These are phyloP conservation scores for Bombyx mandarina DNA, from an alignment of 1,140 invertebrate genomes.

Conservation along the genomic window DNA sequence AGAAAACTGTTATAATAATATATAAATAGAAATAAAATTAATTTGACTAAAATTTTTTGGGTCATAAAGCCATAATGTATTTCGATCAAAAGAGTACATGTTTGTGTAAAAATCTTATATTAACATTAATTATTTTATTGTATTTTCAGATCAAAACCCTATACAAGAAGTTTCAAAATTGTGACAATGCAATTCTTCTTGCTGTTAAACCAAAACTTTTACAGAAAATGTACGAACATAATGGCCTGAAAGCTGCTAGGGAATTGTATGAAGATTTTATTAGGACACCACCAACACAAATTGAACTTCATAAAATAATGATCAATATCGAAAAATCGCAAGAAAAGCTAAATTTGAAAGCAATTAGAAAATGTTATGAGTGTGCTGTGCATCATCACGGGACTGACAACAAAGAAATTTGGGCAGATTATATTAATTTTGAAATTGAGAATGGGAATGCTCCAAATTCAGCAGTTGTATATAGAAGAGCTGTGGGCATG, in stretches of 20 bases:
- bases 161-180: slow-evolving; percentile 45
- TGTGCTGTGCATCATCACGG: slow-evolving; percentile 48
- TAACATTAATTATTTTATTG: slow-evolving; percentile 6
- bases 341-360: slow-evolving; percentile 37
- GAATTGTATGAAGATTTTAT: slow-evolving; percentile 56
- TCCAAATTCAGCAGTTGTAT: slow-evolving; percentile 35
- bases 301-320: slow-evolving; percentile 48
- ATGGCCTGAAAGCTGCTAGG: slow-evolving; percentile 49
- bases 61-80: no score
- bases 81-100: not conserved
- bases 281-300: slow-evolving; percentile 50
- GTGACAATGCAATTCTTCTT: slow-evolving; percentile 43
- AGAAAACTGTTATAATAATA: slow-evolving; percentile 41
- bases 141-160: slow-evolving; percentile 49
- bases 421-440: slow-evolving; percentile 57
- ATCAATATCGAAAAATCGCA: slow-evolving; percentile 50
- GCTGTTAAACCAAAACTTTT: slow-evolving; percentile 55
- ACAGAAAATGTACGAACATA: slow-evolving; percentile 50
- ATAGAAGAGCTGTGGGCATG: slow-evolving; percentile 48
- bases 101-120: not conserved
- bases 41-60: not conserved
- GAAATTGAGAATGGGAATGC: slow-evolving; percentile 41
- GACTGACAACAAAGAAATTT: slow-evolving; percentile 38
- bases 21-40: not conserved
- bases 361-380: slow-evolving; percentile 55